Conservation (phyloP, 2,888 invertebrate species). For the Nemotelus pantherinus region DNA sequence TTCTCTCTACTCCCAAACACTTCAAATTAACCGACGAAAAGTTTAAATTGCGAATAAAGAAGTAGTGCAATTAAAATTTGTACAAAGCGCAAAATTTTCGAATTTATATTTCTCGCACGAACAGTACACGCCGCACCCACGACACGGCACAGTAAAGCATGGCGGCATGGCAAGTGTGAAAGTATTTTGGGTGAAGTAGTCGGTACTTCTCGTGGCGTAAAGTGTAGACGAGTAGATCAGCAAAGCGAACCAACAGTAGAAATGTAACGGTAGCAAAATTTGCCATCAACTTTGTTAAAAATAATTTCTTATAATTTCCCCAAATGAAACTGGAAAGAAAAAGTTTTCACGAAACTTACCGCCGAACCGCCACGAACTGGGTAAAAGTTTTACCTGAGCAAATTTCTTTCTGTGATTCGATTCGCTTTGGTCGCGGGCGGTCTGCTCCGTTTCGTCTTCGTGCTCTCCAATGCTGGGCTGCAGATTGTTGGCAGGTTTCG, state of each 20-base stretch:
- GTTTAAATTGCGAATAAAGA: constrained; percentile 30
- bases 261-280: constrained; percentile 19
- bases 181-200: no score
- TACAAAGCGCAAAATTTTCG: constrained; percentile 14
- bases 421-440: neutral
- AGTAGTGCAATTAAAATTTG: constrained; percentile 36
- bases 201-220: no score
- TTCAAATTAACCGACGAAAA: constrained; percentile 27
- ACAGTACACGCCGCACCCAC: neutral
- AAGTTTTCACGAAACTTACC: constrained; percentile 14
- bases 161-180: no score
- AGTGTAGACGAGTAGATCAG: neutral
- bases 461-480: no score
- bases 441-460: neutral
- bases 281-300: constrained; percentile 26
- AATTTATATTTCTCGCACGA: constrained; percentile 33
- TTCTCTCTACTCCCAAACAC: constrained; percentile 9
- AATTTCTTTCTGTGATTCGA: constrained; percentile 35
- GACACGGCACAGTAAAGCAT: neutral
- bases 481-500: no score
- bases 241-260: neutral
- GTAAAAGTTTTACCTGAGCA: constrained; percentile 28
- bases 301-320: constrained; percentile 42
- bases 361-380: neutral
- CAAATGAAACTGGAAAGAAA: constrained; percentile 21